A percentile compares a stretch with the other conserved stretches of the same genome.
phyloP scores from a whole-genome alignment of 2,113 vertebrate genomes.

The Apteryx owenii region DNA sequence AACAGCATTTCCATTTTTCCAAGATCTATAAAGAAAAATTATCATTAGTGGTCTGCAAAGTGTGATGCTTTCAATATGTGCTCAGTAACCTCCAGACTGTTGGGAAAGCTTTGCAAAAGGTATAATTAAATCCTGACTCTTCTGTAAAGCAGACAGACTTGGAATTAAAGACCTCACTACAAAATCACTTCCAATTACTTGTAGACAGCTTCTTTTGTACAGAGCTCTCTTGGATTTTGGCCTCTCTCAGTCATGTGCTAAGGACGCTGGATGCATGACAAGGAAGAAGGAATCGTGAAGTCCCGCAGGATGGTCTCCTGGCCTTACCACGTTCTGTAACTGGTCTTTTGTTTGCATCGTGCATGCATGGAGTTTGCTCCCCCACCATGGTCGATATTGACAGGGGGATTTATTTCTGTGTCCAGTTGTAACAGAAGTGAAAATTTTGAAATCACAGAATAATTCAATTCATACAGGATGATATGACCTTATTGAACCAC shows the following conservation, averaged over 20 bases:
- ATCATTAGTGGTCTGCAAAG: not conserved
- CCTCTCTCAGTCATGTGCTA: not conserved
- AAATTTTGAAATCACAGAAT: not conserved
- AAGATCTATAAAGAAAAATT: not conserved
- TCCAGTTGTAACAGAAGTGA: not conserved
- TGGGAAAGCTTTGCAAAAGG: not conserved
- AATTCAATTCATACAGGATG: not conserved
- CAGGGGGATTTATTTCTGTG: not conserved
- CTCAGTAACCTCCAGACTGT: not conserved
- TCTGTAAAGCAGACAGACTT: not conserved
- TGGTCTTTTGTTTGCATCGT: not conserved
- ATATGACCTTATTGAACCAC: not conserved
- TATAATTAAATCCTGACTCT: constrained; percentile 26
- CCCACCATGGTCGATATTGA: not conserved
- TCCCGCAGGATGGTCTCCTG: not conserved
- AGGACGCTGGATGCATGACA: not conserved
- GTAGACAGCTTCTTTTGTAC: not conserved
- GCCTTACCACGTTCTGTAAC: not conserved
- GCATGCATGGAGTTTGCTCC: not conserved
- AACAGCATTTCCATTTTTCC: not conserved
- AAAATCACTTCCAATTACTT: constrained; percentile 23
- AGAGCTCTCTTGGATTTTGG: not conserved
- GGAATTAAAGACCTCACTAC: not conserved
- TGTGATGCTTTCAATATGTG: not conserved
- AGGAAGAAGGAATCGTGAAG: not conserved